Base-by-base conservation (phyloP, 2,888 invertebrate genomes). In the Drosophila buzzatii region DNA sequence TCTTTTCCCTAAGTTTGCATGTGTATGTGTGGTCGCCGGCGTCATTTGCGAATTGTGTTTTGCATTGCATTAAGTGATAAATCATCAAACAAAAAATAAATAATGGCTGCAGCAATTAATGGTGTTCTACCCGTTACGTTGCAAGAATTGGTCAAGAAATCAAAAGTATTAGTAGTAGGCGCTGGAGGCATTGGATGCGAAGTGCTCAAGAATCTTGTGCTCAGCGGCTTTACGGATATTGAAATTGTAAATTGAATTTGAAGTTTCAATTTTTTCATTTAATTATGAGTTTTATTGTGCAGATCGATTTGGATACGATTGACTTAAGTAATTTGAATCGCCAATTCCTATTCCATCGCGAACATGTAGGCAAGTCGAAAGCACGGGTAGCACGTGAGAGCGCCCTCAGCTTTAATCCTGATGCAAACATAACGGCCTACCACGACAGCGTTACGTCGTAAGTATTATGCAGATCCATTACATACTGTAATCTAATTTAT, bases 151-250 rank as follows among this genome's bases (percentile, higher is more conserved):
- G 95, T 97, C 72, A 94, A 95, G 31, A 94, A 94, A 79, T 95
- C 96, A 14, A 97, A 97, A 93, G 94, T 98, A 57, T 94, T 98
- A 73, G 96, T 98, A 18, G 97, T 98, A 33, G 99, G 99, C 62
- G 99, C 99, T 88, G 99, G 99, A 78, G 99, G 99, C 68, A 99
- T 99, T 90, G 99, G 99, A 76, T 99, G 99, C 94, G 99, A 99
- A 94, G 95, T 99, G 81, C 94, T 99, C 44, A 99, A 99, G 93
- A 99, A 99, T 94, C 95, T 99, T 78, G 99, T 99, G 39, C 94
- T 99, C 55, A 97, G 97, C 76, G 99, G 99, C 75, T 99, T 99
- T 92, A 95, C 95, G 45, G 95, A 98, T 82, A 98, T 99, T 86
- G 97, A 98, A 94, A 97, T 99, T 91, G 99, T 99, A 95, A 94